A percentile compares a stretch with the other conserved stretches of the same genome.
Evolutionary conservation across 2,797 vertebrate genomes (phyloP).

Genomic region (Neosilurus hyrtlii): DNA sequence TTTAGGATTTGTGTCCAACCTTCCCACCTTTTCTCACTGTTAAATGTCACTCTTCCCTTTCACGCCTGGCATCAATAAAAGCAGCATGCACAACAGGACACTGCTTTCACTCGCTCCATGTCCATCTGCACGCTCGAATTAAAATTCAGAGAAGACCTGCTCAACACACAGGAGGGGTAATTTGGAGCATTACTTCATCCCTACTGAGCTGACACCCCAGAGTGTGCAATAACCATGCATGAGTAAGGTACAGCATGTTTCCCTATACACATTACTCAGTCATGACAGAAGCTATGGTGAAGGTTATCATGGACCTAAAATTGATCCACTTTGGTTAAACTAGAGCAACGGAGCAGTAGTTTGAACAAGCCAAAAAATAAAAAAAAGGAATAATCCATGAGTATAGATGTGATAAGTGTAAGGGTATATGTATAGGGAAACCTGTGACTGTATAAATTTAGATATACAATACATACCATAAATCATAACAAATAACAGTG

Average conservation of each 20-base stretch:
- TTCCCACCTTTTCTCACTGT: constrained; percentile 34
- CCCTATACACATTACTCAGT: constrained; percentile 42
- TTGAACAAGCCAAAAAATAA: background rate
- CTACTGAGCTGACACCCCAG: constrained; percentile 44
- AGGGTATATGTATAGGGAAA: background rate
- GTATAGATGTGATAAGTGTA: background rate
- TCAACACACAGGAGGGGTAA: constrained; percentile 52
- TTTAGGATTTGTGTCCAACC: background rate
- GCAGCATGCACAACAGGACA: constrained; percentile 56
- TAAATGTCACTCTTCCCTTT: constrained; percentile 69
- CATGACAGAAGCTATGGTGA: constrained; percentile 41
- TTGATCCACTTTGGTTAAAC: constrained; percentile 67
- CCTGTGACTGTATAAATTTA: background rate
- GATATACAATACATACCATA: background rate
- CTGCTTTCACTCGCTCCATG: constrained; percentile 57
- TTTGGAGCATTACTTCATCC: constrained; percentile 50
- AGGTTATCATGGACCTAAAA: constrained; percentile 61
- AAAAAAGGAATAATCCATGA: constrained; percentile 24
- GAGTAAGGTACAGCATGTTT: constrained; percentile 52
- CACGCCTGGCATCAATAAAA: constrained; percentile 62
- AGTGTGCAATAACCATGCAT: constrained; percentile 56
- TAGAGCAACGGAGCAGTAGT: constrained; percentile 53
- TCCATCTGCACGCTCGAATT: constrained; percentile 66
- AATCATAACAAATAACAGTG: background rate
- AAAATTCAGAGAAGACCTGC: constrained; percentile 61